Evolutionary conservation across 2,888 invertebrate genomes (phyloP).

Genomic region (Allophyes oxyacanthae): DNA sequence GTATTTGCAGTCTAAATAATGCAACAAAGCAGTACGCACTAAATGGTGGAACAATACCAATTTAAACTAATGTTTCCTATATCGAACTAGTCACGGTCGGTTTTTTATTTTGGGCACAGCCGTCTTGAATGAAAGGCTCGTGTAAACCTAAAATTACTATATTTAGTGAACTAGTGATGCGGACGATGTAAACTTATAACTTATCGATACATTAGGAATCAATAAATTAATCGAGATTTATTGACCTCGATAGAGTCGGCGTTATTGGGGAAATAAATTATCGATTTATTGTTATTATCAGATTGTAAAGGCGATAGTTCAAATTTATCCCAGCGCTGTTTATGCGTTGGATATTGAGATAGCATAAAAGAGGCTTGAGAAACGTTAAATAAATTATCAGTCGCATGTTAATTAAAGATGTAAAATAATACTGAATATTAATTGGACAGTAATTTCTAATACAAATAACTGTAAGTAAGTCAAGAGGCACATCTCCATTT

Average conservation of each 20-base stretch:
- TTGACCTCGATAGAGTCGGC: conserved; percentile 20
- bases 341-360: conserved; percentile 24
- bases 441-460: neutral
- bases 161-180: conserved; percentile 68
- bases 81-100: conserved; percentile 66
- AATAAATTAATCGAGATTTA: conserved; percentile 38
- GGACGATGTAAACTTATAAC: conserved; percentile 15
- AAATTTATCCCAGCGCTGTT: conserved; percentile 29
- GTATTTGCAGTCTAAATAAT: conserved; percentile 32
- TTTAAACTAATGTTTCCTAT: conserved; percentile 54
- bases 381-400: conserved; percentile 10
- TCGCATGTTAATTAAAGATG: conserved; percentile 3
- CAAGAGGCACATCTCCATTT: neutral
- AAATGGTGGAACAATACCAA: conserved; percentile 37
- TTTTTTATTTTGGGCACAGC: conserved; percentile 63
- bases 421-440: neutral
- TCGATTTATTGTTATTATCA: conserved; percentile 44
- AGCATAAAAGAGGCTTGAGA: conserved; percentile 21
- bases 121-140: conserved; percentile 70
- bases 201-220: conserved; percentile 33
- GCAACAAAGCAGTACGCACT: conserved; percentile 42
- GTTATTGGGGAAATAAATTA: conserved; percentile 40
- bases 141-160: conserved; percentile 72
- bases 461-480: conserved; percentile 1
- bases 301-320: conserved; percentile 38